Conservation (phyloP, 1,140 invertebrate genomes). For the Panulirus ornatus region DNA sequence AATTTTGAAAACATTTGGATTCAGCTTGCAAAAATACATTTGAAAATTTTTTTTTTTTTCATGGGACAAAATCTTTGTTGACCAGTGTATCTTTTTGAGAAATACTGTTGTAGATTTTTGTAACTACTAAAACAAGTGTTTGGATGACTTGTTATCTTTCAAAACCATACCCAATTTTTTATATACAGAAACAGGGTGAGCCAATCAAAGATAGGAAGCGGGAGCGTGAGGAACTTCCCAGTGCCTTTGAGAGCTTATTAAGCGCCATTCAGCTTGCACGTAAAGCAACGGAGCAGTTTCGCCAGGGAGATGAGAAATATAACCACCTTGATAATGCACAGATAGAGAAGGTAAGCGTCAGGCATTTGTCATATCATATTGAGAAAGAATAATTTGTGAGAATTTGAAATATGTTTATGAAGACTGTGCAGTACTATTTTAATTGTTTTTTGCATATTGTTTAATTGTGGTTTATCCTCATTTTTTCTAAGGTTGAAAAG, state of each 20-base stretch:
- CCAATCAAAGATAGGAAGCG: constrained; percentile 88
- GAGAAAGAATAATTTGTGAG: too few relatives aligned
- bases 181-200: constrained; percentile 83
- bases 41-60: too few relatives aligned
- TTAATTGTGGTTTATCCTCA: background rate
- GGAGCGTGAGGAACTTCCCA: constrained; percentile 88
- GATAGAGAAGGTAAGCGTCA: constrained; percentile 82
- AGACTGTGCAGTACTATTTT: background rate
- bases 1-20: too few relatives aligned
- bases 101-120: too few relatives aligned
- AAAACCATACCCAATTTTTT: too few relatives aligned
- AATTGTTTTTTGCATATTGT: background rate
- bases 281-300: constrained; percentile 86
- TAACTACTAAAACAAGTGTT: too few relatives aligned
- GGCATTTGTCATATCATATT: background rate
- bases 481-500: constrained; percentile 78
- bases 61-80: too few relatives aligned
- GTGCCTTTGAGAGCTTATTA: constrained; percentile 87
- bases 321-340: constrained; percentile 90
- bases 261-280: constrained; percentile 85
- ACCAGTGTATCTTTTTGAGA: too few relatives aligned
- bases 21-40: too few relatives aligned
- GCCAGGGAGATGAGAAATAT: constrained; percentile 88
- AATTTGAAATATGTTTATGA: too few relatives aligned
- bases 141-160: too few relatives aligned